A percentile compares a stretch with the other conserved stretches of the same genome.
These are phyloP conservation scores for Cheilosia urbana DNA, from an alignment of 2,888 invertebrate genomes.

Conservation along the genomic window DNA sequence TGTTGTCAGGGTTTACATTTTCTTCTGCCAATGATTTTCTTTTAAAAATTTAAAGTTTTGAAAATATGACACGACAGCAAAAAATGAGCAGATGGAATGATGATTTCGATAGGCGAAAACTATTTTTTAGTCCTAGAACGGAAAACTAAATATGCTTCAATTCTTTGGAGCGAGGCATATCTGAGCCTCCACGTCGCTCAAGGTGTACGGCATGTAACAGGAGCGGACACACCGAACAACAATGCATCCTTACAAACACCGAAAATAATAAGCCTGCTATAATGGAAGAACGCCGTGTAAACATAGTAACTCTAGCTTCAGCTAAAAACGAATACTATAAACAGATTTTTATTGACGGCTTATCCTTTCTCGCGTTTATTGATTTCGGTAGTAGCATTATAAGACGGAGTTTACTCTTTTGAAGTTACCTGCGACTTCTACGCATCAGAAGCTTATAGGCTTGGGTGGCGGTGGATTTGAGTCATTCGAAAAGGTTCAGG, in stretches of 20 bases:
- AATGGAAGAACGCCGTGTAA: neutral
- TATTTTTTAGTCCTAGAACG: neutral
- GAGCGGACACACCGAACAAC: slow-evolving; percentile 13
- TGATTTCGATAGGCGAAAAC: neutral
- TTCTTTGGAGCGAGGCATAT: slow-evolving; percentile 24
- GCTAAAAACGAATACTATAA: no score
- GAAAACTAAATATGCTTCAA: slow-evolving; percentile 33
- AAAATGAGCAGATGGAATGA: neutral
- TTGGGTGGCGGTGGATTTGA: no score
- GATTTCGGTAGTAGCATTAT: no score
- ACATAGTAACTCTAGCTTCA: neutral
- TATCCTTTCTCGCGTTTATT: no score
- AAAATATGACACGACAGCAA: neutral
- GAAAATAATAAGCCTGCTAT: neutral
- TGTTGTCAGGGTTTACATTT: neutral
- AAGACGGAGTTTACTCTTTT: no score
- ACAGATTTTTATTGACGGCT: no score
- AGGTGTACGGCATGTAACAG: slow-evolving; percentile 16
- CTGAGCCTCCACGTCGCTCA: neutral
- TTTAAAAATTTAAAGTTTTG: slow-evolving; percentile 18
- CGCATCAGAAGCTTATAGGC: no score
- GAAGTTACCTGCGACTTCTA: no score
- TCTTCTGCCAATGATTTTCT: neutral
- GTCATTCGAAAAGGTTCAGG: no score
- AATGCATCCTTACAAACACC: neutral